phyloP scores from a whole-genome alignment of 1,140 invertebrate species.

The Drosophila nigromelanica region DNA sequence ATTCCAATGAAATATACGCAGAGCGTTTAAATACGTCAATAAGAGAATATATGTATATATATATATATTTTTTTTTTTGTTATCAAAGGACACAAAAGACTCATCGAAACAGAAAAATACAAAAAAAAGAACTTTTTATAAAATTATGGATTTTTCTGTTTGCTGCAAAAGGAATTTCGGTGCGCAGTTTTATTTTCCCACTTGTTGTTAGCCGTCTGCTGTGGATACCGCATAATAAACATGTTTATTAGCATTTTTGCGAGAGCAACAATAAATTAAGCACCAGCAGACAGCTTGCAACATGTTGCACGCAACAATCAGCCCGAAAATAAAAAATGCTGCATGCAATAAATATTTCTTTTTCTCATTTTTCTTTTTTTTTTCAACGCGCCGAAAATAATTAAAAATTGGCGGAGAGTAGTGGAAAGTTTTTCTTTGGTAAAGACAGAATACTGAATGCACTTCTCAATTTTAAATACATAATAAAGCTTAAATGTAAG shows the following conservation, averaged over 20 bases:
- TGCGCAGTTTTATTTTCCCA: conserved; percentile 59
- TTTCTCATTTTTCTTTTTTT: background rate
- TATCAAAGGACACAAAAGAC: conserved; percentile 44
- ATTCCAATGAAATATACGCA: conserved; percentile 69
- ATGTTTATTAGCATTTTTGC: conserved; percentile 77
- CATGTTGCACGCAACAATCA: conserved; percentile 78
- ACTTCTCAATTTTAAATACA: background rate
- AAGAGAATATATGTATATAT: conserved; percentile 25
- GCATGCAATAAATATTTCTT: conserved; percentile 46
- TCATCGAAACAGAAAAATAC: conserved; percentile 5
- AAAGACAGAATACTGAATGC: conserved; percentile 2
- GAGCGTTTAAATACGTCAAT: conserved; percentile 67
- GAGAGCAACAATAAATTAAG: conserved; percentile 61
- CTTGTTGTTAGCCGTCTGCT: conserved; percentile 26
- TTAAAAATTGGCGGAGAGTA: conserved; percentile 27
- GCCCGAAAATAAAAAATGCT: conserved; percentile 47
- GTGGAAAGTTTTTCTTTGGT: background rate
- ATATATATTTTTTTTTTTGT: background rate
- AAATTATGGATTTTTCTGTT: conserved; percentile 67
- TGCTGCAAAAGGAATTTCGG: conserved; percentile 39
- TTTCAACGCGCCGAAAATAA: conserved; percentile 17
- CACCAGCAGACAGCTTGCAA: conserved; percentile 56
- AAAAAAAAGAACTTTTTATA: conserved; percentile 52
- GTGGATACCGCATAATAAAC: conserved; percentile 71
- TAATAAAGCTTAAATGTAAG: no score